These are phyloP conservation scores for Cardiocondyla obscurior DNA, from an alignment of 1,140 invertebrate species.

Conservation along the genomic window DNA sequence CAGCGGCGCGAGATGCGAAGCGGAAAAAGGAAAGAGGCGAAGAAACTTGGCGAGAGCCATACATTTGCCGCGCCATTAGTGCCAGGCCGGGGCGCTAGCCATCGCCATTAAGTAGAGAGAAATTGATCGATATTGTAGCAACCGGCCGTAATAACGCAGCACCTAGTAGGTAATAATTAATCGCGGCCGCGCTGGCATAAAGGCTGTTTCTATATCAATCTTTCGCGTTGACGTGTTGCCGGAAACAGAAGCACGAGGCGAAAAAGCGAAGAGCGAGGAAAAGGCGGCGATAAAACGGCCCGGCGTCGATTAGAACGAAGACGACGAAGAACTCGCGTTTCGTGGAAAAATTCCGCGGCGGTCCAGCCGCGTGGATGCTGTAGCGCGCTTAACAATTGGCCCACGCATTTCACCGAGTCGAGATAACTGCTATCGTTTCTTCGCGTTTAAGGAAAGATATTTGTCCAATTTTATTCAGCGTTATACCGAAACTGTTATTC, in stretches of 20 bases:
- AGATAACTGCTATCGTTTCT: neutral
- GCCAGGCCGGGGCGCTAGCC: slow-evolving; percentile 50
- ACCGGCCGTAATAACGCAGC: slow-evolving; percentile 52
- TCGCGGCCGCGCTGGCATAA: slow-evolving; percentile 33
- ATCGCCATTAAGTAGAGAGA: slow-evolving; percentile 57
- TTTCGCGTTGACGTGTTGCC: slow-evolving; percentile 57
- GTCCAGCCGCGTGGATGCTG: neutral
- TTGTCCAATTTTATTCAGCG: neutral
- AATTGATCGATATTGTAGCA: slow-evolving; percentile 64
- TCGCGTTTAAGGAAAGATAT: neutral
- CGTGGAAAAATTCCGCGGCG: slow-evolving; percentile 8
- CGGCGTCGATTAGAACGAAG: slow-evolving; percentile 23
- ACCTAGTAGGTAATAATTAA: slow-evolving; percentile 59
- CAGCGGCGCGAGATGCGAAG: slow-evolving; percentile 14
- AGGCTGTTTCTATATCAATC: slow-evolving; percentile 56
- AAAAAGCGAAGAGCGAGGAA: slow-evolving; percentile 2
- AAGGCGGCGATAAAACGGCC: slow-evolving; percentile 23
- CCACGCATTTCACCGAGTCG: neutral
- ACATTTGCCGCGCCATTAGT: slow-evolving; percentile 56
- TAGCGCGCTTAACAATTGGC: neutral
- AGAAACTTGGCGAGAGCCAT: slow-evolving; percentile 56
- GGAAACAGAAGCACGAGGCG: slow-evolving; percentile 42
- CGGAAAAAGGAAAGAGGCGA: slow-evolving; percentile 29
- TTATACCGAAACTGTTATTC: neutral
- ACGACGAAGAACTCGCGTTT: slow-evolving; percentile 8